Base-by-base conservation (phyloP, 2,888 invertebrate species). In the Onthophagus sagittarius region DNA sequence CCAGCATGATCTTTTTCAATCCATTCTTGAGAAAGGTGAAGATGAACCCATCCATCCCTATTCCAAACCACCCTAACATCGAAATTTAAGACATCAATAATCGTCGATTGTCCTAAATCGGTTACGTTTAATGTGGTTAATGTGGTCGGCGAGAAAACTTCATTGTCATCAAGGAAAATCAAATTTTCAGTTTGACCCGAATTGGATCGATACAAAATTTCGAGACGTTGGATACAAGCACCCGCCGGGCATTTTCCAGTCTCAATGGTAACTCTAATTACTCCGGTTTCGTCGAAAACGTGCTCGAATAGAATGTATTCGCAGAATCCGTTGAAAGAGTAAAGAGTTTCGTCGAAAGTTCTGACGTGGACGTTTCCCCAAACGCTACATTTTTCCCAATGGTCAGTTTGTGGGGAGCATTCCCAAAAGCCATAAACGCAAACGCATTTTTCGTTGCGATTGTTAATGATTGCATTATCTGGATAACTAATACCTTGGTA, bases 261-360 rank as follows among this genome's bases (percentile, higher is more conserved):
- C n/a, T 31, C 1, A 67, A 67, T 15, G 5, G 31, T 23, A 15
- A 23, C 67, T 13, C 13, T 67, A 67, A 67, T 15, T n/a, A 23
- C 5, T 31, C 67, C 32, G n/a, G 7, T 9, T 15, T 14, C 0
- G 1, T 1, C 5, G 5, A 7, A 9, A 5, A 7, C 5, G 31
- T 64, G 15, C 14, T 64, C 64, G 64, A 67, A 67, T 15, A 67
- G n/a, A 11, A n/a, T 23, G 23, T 67, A 67, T 4, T 67, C 67
- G 23, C 67, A 67, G 11, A 31, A 11, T 31, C 67, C 23, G 23
- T 67, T 23, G 23, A 67, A 67, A 1, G 67, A 67, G 31, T 23
- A 67, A 5, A 67, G 2, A 5, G 32, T 15, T 1, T 9, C 67
- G n/a, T n/a, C 32, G 7, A 67, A 67, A 23, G n/a, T 67, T 67